Percentiles rank a stretch among this genome's conserved stretches.
These are phyloP conservation scores for Stenichneumon culpator DNA, from an alignment of 2,888 invertebrate genomes.

Conservation along the genomic window DNA sequence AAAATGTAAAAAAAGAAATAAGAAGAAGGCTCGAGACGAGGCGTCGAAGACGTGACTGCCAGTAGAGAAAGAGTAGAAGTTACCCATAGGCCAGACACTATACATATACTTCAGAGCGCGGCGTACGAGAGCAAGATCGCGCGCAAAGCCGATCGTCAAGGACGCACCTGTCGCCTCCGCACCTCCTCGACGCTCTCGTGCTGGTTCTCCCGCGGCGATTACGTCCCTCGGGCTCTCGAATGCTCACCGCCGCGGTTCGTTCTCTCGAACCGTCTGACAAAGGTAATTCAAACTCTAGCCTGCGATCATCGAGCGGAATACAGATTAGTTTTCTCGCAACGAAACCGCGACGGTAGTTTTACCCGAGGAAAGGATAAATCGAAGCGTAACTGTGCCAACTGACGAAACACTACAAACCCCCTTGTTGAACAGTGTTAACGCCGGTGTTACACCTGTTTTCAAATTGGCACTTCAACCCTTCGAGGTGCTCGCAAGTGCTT, in stretches of 20 bases:
- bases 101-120: constrained; percentile 52
- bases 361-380: not conserved
- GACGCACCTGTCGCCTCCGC: constrained; percentile 74
- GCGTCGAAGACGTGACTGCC: constrained; percentile 42
- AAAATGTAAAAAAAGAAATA: constrained; percentile 6
- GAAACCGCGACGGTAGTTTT: not conserved
- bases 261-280: constrained; percentile 15
- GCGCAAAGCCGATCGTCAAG: constrained; percentile 73
- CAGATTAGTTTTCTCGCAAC: constrained; percentile 14
- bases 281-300: constrained; percentile 5
- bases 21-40: constrained; percentile 32
- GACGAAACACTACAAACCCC: not conserved
- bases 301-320: constrained; percentile 13
- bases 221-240: constrained; percentile 60
- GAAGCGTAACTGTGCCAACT: constrained; percentile 1
- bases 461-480: not conserved
- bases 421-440: not conserved
- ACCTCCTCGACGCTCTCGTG: constrained; percentile 57
- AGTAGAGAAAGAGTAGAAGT: constrained; percentile 37
- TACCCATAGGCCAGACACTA: constrained; percentile 32
- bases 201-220: constrained; percentile 66
- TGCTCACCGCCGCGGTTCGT: constrained; percentile 21
- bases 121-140: constrained; percentile 55
- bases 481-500: not conserved
- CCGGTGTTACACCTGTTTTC: not conserved